phyloP scores from a whole-genome alignment of 2,113 vertebrate species.

The Eonycteris spelaea region DNA sequence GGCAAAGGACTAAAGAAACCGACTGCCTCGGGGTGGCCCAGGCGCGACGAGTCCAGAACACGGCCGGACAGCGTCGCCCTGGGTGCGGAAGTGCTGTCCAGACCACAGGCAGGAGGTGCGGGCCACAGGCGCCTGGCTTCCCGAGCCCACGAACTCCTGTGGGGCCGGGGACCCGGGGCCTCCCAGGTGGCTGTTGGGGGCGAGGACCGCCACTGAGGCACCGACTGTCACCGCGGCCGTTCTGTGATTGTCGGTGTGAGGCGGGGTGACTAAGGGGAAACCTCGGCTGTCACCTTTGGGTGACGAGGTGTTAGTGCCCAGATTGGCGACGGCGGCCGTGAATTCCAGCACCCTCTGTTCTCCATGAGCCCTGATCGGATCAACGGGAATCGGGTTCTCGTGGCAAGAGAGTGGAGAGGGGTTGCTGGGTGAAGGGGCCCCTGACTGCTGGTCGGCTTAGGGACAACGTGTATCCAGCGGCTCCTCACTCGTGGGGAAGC shows the following conservation, averaged over 20 bases:
- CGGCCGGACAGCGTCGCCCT: accelerated
- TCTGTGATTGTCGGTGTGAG: accelerated
- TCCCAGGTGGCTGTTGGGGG: accelerated
- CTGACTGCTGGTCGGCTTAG: accelerated
- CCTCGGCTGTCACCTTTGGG: neutral
- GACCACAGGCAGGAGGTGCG: accelerated
- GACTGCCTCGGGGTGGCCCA: no score
- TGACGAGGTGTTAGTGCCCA: neutral
- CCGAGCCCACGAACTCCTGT: neutral
- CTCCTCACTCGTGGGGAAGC: neutral
- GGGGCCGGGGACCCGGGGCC: neutral
- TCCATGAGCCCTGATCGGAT: accelerated
- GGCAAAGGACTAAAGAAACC: neutral
- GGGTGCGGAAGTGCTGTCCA: accelerated
- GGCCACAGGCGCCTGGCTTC: neutral
- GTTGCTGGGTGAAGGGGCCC: neutral
- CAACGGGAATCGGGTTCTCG: accelerated
- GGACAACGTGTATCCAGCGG: neutral
- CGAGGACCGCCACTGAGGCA: no score
- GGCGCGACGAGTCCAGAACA: accelerated
- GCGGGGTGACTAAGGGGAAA: neutral
- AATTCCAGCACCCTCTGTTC: neutral
- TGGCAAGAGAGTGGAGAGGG: no score
- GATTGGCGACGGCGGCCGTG: neutral
- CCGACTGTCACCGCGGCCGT: neutral